Percentiles rank a stretch among this genome's conserved stretches.
Conservation (phyloP, 2,888 invertebrate genomes). For the Chloromyia formosa region DNA sequence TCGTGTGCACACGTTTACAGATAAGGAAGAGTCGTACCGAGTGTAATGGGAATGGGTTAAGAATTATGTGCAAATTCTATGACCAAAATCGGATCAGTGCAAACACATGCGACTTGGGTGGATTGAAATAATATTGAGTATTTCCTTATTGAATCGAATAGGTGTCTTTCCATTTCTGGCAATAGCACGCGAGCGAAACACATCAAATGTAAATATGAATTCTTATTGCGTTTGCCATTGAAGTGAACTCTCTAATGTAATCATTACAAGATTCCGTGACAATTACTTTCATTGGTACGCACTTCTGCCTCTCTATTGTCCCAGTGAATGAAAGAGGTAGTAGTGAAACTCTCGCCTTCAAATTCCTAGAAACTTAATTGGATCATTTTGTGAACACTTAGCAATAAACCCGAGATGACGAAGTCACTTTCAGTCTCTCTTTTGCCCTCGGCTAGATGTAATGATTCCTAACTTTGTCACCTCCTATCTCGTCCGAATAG, state of each 20-base stretch:
- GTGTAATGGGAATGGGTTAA: too few relatives aligned
- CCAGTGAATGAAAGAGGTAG: too few relatives aligned
- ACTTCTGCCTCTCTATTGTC: too few relatives aligned
- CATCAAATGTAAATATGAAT: too few relatives aligned
- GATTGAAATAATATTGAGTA: background rate
- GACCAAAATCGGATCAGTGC: background rate
- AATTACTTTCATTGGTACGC: too few relatives aligned
- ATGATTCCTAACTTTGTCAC: background rate
- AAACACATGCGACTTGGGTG: background rate
- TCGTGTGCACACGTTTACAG: background rate
- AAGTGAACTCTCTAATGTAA: too few relatives aligned
- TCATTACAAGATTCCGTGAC: too few relatives aligned
- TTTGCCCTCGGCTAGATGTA: too few relatives aligned
- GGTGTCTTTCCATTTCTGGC: too few relatives aligned
- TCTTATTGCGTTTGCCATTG: too few relatives aligned
- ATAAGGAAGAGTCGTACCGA: background rate
- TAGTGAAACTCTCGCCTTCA: background rate
- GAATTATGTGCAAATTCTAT: constrained; percentile 20
- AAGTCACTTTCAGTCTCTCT: too few relatives aligned
- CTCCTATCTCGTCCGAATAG: background rate
- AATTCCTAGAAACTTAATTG: background rate
- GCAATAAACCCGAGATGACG: background rate
- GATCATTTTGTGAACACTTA: background rate
- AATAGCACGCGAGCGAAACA: too few relatives aligned
- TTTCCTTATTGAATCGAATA: background rate